phyloP scores from a whole-genome alignment of 2,797 vertebrate species.

The Enteromius anoplus region DNA sequence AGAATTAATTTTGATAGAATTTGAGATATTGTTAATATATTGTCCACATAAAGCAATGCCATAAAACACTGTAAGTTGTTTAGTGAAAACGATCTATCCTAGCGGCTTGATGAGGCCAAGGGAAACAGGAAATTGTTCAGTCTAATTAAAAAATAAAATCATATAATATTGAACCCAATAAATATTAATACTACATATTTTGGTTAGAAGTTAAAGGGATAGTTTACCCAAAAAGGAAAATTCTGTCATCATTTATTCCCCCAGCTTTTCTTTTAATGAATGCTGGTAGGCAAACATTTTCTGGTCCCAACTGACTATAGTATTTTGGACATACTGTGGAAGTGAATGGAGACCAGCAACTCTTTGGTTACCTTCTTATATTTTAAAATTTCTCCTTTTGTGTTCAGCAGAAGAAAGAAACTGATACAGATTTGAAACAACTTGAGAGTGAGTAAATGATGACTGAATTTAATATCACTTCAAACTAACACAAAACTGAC shows the following conservation, averaged over 20 bases:
- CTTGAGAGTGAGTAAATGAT: not conserved
- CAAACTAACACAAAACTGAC: not conserved
- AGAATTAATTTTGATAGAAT: not conserved
- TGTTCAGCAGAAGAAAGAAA: not conserved
- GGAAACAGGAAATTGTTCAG: not conserved
- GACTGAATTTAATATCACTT: not conserved
- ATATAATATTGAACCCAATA: not conserved
- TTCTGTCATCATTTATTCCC: too few species aligned
- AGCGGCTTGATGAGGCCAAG: not conserved
- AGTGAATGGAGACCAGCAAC: not conserved
- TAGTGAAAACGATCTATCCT: not conserved
- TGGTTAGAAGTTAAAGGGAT: not conserved
- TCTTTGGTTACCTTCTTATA: not conserved
- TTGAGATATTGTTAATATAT: not conserved
- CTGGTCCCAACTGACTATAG: not conserved
- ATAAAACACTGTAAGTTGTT: conserved; percentile 2
- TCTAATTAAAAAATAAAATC: not conserved
- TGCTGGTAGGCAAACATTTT: not conserved
- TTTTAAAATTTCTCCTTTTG: not conserved
- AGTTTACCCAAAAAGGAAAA: not conserved
- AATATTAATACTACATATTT: not conserved
- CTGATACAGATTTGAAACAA: not conserved
- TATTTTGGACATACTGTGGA: not conserved
- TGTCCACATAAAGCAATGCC: not conserved
- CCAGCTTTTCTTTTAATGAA: not conserved